A percentile compares a stretch with the other conserved stretches of the same genome.
Conservation (phyloP, 2,888 invertebrate species). For the Drosophila picticornis region DNA sequence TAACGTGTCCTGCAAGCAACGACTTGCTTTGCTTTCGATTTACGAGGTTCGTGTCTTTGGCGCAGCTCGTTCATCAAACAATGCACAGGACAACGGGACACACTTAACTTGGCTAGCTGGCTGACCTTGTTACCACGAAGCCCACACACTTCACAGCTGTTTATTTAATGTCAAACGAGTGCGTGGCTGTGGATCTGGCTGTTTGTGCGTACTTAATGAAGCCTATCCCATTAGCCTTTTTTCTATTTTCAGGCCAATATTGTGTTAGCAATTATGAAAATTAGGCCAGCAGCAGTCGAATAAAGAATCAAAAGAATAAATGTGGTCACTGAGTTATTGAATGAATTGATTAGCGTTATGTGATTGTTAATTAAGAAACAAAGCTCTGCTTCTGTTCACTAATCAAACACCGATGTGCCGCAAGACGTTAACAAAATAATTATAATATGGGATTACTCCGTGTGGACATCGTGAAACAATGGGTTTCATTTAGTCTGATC, state of each 20-base stretch:
- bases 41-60: constrained; percentile 7
- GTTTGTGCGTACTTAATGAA: constrained; percentile 15
- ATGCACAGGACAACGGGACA: constrained; percentile 4
- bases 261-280: constrained; percentile 31
- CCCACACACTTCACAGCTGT: not conserved
- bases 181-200: not conserved
- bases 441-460: not conserved
- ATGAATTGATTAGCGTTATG: not conserved
- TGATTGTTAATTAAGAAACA: not conserved
- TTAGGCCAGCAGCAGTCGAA: constrained; percentile 6
- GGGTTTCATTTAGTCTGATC: constrained; percentile 17
- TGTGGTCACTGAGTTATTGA: too few relatives aligned
- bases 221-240: not conserved
- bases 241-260: constrained; percentile 12
- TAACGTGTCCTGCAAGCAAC: constrained; percentile 33
- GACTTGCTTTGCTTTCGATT: constrained; percentile 24
- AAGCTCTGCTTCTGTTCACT: not conserved
- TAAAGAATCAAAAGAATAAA: not conserved
- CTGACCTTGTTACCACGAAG: not conserved
- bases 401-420: not conserved
- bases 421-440: not conserved
- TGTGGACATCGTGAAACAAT: constrained; percentile 12
- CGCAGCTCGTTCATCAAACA: constrained; percentile 37
- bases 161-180: not conserved
- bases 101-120: not conserved